A percentile compares a stretch with the other conserved stretches of the same genome.
These are phyloP conservation scores for Poecile atricapillus DNA, from an alignment of 2,113 vertebrate genomes.

Conservation along the genomic window DNA sequence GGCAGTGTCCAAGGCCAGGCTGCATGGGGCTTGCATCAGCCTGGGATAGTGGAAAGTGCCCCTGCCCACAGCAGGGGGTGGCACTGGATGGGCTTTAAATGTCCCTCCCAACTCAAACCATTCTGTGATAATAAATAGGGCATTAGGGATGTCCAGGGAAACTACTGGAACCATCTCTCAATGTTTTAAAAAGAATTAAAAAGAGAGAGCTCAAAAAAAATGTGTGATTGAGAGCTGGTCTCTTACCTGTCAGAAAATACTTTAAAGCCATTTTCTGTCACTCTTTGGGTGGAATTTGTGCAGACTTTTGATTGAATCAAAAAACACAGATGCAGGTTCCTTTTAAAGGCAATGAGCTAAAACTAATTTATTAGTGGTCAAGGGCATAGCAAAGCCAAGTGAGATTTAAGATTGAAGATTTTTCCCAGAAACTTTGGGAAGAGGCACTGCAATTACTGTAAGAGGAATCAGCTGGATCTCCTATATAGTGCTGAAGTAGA, in stretches of 20 bases:
- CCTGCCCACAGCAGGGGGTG: neutral
- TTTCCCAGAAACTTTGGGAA: neutral
- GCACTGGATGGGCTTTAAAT: fast-evolving
- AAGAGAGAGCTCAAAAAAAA: neutral
- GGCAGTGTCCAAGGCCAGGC: fast-evolving
- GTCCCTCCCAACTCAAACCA: neutral
- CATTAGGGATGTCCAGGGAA: neutral
- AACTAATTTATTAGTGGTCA: neutral
- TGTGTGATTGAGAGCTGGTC: neutral
- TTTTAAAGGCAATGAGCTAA: neutral
- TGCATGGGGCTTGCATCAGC: fast-evolving
- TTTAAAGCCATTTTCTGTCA: neutral
- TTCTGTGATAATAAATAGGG: neutral
- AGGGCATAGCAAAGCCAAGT: neutral
- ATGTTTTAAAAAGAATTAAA: neutral
- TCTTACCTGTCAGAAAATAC: neutral
- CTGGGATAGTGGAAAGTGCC: neutral
- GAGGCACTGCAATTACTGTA: neutral
- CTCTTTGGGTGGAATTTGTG: neutral
- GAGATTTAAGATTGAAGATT: neutral
- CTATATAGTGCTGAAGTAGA: neutral
- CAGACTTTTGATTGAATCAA: neutral
- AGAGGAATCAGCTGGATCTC: neutral
- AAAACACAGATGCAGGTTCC: neutral
- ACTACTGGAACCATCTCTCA: neutral